phyloP scores from a whole-genome alignment of 2,797 vertebrate species.

The Selene dorsalis region DNA sequence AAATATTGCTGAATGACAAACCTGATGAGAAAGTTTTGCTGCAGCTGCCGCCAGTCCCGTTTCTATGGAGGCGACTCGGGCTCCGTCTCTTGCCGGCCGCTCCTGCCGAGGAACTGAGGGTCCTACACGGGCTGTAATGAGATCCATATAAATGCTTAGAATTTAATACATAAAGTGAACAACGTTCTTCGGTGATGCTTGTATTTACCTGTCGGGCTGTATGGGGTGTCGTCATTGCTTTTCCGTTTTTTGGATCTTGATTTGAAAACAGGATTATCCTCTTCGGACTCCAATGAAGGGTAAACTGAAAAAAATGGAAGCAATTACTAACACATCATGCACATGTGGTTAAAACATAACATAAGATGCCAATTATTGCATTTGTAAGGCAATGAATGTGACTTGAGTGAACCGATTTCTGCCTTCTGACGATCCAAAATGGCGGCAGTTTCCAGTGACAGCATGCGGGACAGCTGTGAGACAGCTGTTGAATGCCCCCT shows the following conservation, averaged over 20 bases:
- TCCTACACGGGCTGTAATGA: conserved; percentile 90
- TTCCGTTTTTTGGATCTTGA: conserved; percentile 98
- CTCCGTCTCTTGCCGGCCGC: conserved; percentile 94
- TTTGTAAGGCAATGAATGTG: conserved; percentile 1
- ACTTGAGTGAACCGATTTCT: conserved; percentile 53
- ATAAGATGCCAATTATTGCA: not conserved
- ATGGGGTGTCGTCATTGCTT: conserved; percentile 96
- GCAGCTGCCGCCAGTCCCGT: conserved; percentile 95
- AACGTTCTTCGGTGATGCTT: too few relatives aligned
- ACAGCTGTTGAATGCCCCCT: conserved; percentile 73
- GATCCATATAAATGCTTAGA: not conserved
- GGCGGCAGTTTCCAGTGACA: conserved; percentile 58
- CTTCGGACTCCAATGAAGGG: conserved; percentile 97
- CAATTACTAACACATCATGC: conserved; percentile 21
- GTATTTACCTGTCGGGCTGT: conserved; percentile 93
- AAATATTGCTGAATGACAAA: conserved; percentile 55
- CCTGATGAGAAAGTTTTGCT: conserved; percentile 98
- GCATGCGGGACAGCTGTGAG: conserved; percentile 75
- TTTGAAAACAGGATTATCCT: conserved; percentile 99
- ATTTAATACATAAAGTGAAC: not conserved
- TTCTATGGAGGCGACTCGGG: conserved; percentile 96
- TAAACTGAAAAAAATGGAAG: conserved; percentile 84
- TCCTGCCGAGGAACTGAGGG: conserved; percentile 96
- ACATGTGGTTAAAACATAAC: not conserved
- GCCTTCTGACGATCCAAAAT: conserved; percentile 41